These are phyloP conservation scores for Andricus curvator DNA, from an alignment of 2,888 invertebrate genomes.

Conservation along the genomic window DNA sequence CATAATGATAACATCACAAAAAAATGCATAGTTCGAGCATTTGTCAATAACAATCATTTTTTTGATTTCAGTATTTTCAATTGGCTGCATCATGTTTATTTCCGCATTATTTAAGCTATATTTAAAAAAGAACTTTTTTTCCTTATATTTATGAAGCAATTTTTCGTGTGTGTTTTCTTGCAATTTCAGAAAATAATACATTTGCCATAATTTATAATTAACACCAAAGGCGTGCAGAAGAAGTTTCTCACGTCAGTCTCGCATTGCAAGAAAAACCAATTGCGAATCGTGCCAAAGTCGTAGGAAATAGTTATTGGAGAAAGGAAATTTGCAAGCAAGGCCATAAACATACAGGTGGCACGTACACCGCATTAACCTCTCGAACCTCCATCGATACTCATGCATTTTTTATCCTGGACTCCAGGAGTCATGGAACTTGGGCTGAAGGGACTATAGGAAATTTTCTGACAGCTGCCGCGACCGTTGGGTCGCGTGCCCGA, in stretches of 20 bases:
- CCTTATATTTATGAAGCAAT: no score
- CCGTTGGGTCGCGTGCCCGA: conserved; percentile 76
- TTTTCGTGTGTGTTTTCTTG: not conserved
- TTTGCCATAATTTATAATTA: not conserved
- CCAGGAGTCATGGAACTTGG: conserved; percentile 57
- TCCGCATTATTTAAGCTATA: no score
- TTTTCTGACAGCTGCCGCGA: conserved; percentile 74
- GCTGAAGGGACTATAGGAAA: conserved; percentile 58
- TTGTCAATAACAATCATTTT: no score
- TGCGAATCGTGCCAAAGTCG: not conserved
- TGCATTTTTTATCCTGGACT: not conserved
- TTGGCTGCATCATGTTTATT: no score
- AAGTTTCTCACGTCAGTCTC: not conserved
- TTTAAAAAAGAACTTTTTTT: no score
- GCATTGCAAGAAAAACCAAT: not conserved
- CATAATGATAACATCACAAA: no score
- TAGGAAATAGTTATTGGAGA: conserved; percentile 4
- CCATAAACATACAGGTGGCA: conserved; percentile 26
- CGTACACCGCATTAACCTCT: conserved; percentile 15
- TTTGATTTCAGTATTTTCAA: no score
- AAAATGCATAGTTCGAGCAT: no score
- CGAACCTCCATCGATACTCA: not conserved
- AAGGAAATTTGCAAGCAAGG: not conserved
- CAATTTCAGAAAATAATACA: not conserved
- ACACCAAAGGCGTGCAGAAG: not conserved